A percentile compares a stretch with the other conserved stretches of the same genome.
Evolutionary conservation across 2,888 invertebrate genomes (phyloP).

Genomic region (Drosophila quinaria): DNA sequence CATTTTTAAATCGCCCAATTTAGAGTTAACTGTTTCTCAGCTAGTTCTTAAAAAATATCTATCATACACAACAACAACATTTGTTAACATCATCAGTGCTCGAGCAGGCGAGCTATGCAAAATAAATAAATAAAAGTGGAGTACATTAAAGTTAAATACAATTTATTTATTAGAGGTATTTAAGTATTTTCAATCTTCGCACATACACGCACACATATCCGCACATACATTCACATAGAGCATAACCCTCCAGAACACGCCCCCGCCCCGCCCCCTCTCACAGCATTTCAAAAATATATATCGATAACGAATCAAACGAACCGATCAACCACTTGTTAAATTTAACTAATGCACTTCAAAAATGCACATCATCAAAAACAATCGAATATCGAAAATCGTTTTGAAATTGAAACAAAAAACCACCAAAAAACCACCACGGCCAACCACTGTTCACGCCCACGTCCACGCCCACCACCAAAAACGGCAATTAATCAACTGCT

Average conservation of each 20-base stretch:
- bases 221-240: slow-evolving; percentile 11
- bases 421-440: slow-evolving; percentile 44
- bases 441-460: slow-evolving; percentile 56
- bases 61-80: slow-evolving; percentile 6
- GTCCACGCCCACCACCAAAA: slow-evolving; percentile 41
- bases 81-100: neutral
- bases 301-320: slow-evolving; percentile 36
- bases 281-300: slow-evolving; percentile 10
- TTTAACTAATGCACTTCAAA: slow-evolving; percentile 76
- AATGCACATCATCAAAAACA: slow-evolving; percentile 66
- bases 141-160: slow-evolving; percentile 6
- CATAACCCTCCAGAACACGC: slow-evolving; percentile 2
- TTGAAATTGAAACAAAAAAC: slow-evolving; percentile 44
- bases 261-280: neutral
- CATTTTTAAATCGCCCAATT: slow-evolving; percentile 35
- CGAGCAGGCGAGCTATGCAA: neutral
- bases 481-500: slow-evolving; percentile 61
- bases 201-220: slow-evolving; percentile 14
- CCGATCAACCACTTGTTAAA: slow-evolving; percentile 61
- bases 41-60: slow-evolving; percentile 8
- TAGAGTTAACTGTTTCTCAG: slow-evolving; percentile 27
- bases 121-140: neutral
- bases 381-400: slow-evolving; percentile 40
- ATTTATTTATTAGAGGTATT: slow-evolving; percentile 2
- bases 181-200: slow-evolving; percentile 24